A percentile compares a stretch with the other conserved stretches of the same genome.
Conservation (phyloP, 37 sponge, comb jelly and placozoan species). For the Agelas oroides region DNA sequence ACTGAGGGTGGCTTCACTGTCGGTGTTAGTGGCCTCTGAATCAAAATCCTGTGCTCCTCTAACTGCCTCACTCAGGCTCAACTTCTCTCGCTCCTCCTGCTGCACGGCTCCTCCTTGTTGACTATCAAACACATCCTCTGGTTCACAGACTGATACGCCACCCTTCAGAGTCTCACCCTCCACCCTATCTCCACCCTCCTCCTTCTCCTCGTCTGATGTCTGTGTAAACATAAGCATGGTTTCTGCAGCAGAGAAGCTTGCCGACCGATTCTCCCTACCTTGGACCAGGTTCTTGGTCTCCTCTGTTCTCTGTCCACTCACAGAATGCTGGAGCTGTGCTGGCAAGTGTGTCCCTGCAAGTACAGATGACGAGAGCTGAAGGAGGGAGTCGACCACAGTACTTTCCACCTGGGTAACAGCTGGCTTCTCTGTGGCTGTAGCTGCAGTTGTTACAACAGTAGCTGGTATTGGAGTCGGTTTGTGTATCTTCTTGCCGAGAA, state of each 20-base stretch:
- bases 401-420: neutral
- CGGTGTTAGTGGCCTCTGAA: slow-evolving; percentile 38
- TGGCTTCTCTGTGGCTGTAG: neutral
- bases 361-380: slow-evolving; percentile 30
- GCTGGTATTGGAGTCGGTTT: no score
- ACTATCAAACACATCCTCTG: no score
- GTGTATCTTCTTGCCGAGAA: slow-evolving; percentile 15
- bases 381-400: slow-evolving; percentile 13
- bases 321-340: neutral
- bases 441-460: neutral
- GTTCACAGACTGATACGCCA: no score
- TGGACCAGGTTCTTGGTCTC: neutral
- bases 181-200: no score
- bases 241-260: slow-evolving; percentile 67
- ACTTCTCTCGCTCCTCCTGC: no score
- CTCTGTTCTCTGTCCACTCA: neutral
- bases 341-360: neutral
- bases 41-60: neutral
- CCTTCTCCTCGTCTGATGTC: no score
- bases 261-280: slow-evolving; percentile 13
- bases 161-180: no score
- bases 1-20: slow-evolving; percentile 61
- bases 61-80: no score
- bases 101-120: no score
- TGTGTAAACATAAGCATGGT: slow-evolving; percentile 59